Evolutionary conservation across 2,113 vertebrate species (phyloP).

Genomic region (Chaetura pelagica): DNA sequence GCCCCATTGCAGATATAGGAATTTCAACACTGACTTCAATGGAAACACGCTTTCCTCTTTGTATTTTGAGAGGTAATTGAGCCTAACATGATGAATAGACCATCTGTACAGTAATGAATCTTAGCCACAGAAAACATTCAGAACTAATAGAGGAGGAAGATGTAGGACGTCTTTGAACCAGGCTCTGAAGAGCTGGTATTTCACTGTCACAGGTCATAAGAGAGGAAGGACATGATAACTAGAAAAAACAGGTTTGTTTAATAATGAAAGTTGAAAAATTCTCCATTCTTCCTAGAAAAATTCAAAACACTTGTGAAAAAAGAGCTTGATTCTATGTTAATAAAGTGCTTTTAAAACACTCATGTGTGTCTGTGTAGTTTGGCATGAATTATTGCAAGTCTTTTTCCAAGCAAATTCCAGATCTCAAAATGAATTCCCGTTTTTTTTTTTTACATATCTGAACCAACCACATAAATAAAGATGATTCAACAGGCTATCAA

Average conservation of each 20-base stretch:
- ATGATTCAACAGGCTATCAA: background rate
- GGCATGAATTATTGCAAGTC: background rate
- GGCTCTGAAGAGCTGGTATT: background rate
- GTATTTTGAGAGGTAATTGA: slow-evolving; percentile 51
- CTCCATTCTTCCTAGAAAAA: background rate
- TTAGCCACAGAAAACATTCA: slow-evolving; percentile 58
- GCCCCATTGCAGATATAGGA: background rate
- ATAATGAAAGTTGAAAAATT: background rate
- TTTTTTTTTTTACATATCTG: background rate
- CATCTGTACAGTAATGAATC: slow-evolving; percentile 40
- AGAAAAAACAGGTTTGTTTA: background rate
- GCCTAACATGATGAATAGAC: slow-evolving; percentile 55
- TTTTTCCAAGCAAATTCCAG: background rate
- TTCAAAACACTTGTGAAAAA: background rate
- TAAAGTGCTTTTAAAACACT: background rate
- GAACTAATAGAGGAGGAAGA: background rate
- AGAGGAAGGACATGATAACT: background rate
- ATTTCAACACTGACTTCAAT: slow-evolving; percentile 26
- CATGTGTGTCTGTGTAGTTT: background rate
- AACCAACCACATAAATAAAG: background rate
- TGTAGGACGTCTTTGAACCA: slow-evolving; percentile 8
- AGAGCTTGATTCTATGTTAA: background rate
- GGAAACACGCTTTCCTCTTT: slow-evolving; percentile 23
- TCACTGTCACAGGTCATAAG: background rate
- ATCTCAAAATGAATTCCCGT: background rate